These are phyloP conservation scores for Apamea sordens DNA, from an alignment of 2,888 invertebrate species.

Conservation along the genomic window DNA sequence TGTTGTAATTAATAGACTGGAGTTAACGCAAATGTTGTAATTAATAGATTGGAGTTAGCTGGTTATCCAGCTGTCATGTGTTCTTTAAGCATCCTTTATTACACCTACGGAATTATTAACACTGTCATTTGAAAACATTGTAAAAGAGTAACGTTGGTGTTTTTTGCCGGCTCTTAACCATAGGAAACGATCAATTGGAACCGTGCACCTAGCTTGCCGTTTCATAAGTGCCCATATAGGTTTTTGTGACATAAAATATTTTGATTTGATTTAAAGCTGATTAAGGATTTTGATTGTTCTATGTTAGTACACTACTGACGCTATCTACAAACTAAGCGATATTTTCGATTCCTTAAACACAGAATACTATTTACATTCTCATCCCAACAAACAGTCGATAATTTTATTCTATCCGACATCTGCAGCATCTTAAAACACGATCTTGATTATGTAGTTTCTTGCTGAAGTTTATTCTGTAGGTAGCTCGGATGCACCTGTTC, in stretches of 20 bases:
- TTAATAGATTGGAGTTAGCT: neutral
- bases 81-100: neutral
- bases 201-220: too few species aligned
- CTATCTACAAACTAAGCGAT: neutral
- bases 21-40: neutral
- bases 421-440: slow-evolving; percentile 47
- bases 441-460: slow-evolving; percentile 53
- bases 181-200: too few species aligned
- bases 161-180: too few species aligned
- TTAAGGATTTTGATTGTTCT: neutral
- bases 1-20: neutral
- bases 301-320: neutral
- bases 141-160: too few species aligned
- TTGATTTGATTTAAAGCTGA: neutral
- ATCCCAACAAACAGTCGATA: slow-evolving; percentile 2
- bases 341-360: neutral
- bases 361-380: neutral
- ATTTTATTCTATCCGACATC: slow-evolving; percentile 35
- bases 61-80: neutral
- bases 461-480: slow-evolving; percentile 50
- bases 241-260: too few species aligned
- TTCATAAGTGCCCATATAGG: too few species aligned
- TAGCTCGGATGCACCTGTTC: slow-evolving; percentile 55
- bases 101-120: too few species aligned
- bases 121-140: too few species aligned